A percentile compares a stretch with the other conserved stretches of the same genome.
Evolutionary conservation across 2,888 invertebrate species (phyloP).

Genomic region (Gordius sp.): DNA sequence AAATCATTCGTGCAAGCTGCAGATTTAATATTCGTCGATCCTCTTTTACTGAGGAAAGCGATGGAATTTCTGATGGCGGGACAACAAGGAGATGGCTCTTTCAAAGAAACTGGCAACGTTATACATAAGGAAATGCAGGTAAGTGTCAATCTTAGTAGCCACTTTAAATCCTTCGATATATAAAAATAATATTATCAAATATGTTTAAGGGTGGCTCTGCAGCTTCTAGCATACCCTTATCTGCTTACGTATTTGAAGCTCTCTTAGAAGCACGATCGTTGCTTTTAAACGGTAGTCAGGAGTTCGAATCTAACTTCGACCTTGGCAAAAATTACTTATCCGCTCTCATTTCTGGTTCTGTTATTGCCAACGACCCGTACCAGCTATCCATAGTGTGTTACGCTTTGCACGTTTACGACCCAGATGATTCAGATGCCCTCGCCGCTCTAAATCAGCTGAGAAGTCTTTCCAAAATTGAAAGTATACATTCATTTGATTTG

Average conservation of each 20-base stretch:
- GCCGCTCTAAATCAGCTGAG: slow-evolving; percentile 22
- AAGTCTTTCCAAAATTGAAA: slow-evolving; percentile 20
- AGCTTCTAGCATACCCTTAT: slow-evolving; percentile 41
- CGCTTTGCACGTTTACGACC: slow-evolving; percentile 24
- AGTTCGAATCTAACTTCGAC: too few species aligned
- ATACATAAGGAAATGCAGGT: slow-evolving; percentile 41
- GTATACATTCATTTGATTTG: background rate
- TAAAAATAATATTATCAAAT: background rate
- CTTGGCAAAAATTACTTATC: background rate
- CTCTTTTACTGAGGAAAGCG: background rate
- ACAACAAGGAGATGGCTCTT: slow-evolving; percentile 38
- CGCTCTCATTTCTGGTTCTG: background rate
- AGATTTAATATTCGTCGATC: background rate
- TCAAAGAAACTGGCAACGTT: slow-evolving; percentile 44
- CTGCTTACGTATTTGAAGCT: slow-evolving; percentile 51
- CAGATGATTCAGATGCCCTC: slow-evolving; percentile 21
- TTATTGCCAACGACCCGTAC: slow-evolving; percentile 25
- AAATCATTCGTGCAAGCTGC: slow-evolving; percentile 46
- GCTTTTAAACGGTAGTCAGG: background rate
- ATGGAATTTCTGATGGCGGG: background rate
- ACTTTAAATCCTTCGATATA: background rate
- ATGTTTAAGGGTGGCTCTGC: slow-evolving; percentile 37
- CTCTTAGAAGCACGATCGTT: slow-evolving; percentile 38
- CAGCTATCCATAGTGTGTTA: slow-evolving; percentile 25
- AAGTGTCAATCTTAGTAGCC: slow-evolving; percentile 19